These are phyloP conservation scores for Pseudolaguvia tuberculata DNA, from an alignment of 2,113 vertebrate genomes.

Conservation along the genomic window DNA sequence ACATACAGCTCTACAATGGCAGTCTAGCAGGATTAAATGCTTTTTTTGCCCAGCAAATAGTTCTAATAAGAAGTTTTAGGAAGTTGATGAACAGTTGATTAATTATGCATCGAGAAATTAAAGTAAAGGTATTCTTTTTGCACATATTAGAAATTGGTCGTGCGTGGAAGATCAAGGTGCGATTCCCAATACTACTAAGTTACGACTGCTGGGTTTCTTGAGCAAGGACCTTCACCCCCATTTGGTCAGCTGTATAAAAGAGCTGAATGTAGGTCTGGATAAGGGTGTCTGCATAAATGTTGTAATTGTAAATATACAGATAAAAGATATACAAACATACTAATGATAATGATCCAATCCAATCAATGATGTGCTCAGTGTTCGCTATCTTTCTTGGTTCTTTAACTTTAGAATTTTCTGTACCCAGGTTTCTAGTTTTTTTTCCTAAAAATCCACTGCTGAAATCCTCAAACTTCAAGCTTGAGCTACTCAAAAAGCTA, in stretches of 20 bases:
- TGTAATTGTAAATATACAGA: background rate
- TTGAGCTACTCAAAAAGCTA: background rate
- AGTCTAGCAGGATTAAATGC: constrained; percentile 50
- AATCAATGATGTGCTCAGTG: background rate
- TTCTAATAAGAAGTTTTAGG: constrained; percentile 33
- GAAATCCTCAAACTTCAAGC: background rate
- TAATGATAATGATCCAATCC: background rate
- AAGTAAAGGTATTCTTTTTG: background rate
- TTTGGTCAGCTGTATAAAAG: too few relatives aligned
- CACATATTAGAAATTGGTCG: too few relatives aligned
- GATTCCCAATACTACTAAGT: too few relatives aligned
- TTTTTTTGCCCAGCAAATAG: constrained; percentile 56
- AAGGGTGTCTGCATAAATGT: too few relatives aligned
- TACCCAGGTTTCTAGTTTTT: background rate
- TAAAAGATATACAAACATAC: background rate
- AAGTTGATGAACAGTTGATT: constrained; percentile 37
- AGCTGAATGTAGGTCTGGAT: too few relatives aligned
- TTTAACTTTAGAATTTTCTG: too few relatives aligned
- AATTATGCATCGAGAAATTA: background rate
- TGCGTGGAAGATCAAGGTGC: too few relatives aligned
- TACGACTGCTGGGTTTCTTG: too few relatives aligned
- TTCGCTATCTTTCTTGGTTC: background rate
- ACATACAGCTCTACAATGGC: constrained; percentile 32
- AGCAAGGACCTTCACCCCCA: too few relatives aligned
- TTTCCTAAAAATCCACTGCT: background rate